These are phyloP conservation scores for Pituophis catenifer DNA, from an alignment of 2,113 vertebrate species.

Conservation along the genomic window DNA sequence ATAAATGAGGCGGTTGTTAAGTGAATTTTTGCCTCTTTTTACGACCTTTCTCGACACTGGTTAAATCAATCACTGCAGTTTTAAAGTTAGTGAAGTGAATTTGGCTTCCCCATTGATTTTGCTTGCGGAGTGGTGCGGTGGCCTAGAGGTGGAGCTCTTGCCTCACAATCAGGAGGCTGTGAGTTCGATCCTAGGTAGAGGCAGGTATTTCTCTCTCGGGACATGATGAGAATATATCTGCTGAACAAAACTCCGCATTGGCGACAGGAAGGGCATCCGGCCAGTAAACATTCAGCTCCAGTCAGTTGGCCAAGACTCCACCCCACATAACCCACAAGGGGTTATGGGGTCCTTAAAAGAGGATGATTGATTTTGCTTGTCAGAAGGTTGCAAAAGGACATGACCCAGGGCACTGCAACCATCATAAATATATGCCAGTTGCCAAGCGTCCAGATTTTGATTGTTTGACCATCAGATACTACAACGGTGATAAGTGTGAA, in stretches of 20 bases:
- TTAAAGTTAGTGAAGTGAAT: neutral
- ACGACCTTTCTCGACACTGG: neutral
- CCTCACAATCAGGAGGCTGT: too few species aligned
- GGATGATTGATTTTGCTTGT: too few species aligned
- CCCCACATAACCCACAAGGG: too few species aligned
- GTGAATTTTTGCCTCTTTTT: neutral
- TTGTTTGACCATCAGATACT: neutral
- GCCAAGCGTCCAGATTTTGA: neutral
- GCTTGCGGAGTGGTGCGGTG: neutral
- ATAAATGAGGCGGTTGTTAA: neutral
- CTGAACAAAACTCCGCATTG: too few species aligned
- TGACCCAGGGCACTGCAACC: neutral
- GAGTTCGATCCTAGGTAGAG: too few species aligned
- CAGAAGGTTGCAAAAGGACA: neutral
- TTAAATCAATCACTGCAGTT: neutral
- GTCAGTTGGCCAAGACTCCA: too few species aligned
- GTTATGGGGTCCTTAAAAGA: too few species aligned
- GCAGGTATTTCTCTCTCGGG: too few species aligned
- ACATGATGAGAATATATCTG: too few species aligned
- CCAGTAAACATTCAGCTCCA: too few species aligned
- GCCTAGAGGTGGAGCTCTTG: too few species aligned
- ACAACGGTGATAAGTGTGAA: neutral
- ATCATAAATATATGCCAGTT: neutral
- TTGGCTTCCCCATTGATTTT: neutral
- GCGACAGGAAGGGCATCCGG: too few species aligned